Evolutionary conservation across 2,797 vertebrate species (phyloP).

Genomic region (Myripristis jacobus): DNA sequence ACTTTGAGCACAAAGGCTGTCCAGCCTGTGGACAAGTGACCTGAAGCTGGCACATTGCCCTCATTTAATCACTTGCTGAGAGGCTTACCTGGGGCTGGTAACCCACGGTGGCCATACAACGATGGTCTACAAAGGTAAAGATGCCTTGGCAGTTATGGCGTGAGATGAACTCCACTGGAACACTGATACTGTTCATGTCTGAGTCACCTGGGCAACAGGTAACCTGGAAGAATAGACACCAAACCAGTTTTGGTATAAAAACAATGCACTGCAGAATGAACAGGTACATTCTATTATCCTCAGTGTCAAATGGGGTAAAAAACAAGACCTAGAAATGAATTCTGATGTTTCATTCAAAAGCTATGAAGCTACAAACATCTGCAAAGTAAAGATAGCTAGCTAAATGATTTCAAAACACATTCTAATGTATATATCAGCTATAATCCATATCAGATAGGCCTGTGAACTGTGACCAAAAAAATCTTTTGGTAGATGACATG

Average conservation of each 20-base stretch:
- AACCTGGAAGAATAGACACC: slow-evolving; percentile 79
- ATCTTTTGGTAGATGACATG: background rate
- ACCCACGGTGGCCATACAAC: slow-evolving; percentile 90
- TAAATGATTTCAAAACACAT: slow-evolving; percentile 12
- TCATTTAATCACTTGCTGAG: background rate
- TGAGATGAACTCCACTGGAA: slow-evolving; percentile 97
- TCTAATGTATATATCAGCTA: slow-evolving; percentile 20
- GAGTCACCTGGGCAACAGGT: slow-evolving; percentile 92
- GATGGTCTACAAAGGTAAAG: slow-evolving; percentile 97
- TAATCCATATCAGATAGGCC: slow-evolving; percentile 36
- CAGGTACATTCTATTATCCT: background rate
- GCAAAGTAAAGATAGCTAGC: background rate
- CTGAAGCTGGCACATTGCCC: background rate
- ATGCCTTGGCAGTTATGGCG: slow-evolving; percentile 92
- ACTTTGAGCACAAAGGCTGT: background rate
- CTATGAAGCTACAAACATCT: background rate
- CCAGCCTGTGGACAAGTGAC: background rate
- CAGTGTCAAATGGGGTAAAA: background rate
- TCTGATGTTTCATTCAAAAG: background rate
- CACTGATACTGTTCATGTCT: slow-evolving; percentile 87
- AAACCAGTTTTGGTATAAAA: background rate
- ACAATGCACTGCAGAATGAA: background rate
- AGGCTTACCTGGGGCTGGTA: slow-evolving; percentile 93
- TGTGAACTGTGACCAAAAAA: slow-evolving; percentile 8
- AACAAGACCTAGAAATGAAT: background rate